Evolutionary conservation across 2,797 vertebrate species (phyloP), one percentile per base, ranked within the genome.

Genomic region (Amphiprion clarkii): DNA sequence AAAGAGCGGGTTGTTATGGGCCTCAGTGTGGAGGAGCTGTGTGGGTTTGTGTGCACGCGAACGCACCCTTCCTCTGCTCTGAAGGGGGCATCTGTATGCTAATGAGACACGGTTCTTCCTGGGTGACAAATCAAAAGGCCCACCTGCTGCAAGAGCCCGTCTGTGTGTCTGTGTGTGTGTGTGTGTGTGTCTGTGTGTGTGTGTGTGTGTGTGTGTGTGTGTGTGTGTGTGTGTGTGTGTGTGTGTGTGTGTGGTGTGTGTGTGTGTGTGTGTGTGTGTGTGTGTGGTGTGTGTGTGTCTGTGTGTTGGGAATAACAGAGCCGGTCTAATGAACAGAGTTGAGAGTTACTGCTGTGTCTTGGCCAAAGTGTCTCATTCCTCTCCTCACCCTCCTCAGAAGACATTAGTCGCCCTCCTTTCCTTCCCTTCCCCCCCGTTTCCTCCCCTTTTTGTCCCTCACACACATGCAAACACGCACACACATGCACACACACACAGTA

Each of bases 41-140:
- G 82, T 84, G 79, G 33, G 33, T 10, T 8, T 78, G 71, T 42
- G 76, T 72, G 70, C 12, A 14, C 56, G 67, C 54, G 49, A 36
- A 76, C 63, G 62, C 64, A 72, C 80, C 78, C 91, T 94, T 93
- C 92, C 90, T 91, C 84, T 82, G 70, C 78, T 61, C 90, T 92
- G 79, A 93, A 93, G 94, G 89, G 88, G 93, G 93, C 94, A 95
- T 95, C 94, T 95, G 94, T 95, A 96, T 95, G 94, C 86, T 93
- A 95, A 95, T 95, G 84, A 92, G 90, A 84, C 82, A 69, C 64
- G 71, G 90, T 92, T 94, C 94, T 95, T 95, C 91, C 93, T 94
- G 92, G 94, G 93, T 93, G 88, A 90, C 90, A 83, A 94, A 93
- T 95, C 93, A 95, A 96, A 95, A 94, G 93, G 89, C 92, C 93